Conservation (phyloP, 1,140 invertebrate species). For the Episyrphus balteatus region DNA sequence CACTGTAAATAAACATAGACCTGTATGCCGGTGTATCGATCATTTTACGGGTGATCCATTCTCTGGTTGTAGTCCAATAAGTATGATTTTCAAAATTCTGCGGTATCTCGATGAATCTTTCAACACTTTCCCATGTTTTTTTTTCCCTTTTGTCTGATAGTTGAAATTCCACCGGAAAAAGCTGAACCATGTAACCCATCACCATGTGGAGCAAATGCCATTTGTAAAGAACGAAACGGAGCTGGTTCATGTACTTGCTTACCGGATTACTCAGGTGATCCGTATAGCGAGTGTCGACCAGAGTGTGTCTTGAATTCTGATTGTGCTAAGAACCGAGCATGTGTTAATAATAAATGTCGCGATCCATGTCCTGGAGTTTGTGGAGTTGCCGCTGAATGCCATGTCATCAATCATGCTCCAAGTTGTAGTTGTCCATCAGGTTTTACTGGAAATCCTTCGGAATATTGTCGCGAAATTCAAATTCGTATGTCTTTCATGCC, state of each 20-base stretch:
- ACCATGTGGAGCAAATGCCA: constrained; percentile 67
- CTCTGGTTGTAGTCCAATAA: constrained; percentile 46
- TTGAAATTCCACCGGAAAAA: constrained; percentile 39
- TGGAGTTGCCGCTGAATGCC: constrained; percentile 59
- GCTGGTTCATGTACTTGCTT: constrained; percentile 61
- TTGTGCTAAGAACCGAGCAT: constrained; percentile 54
- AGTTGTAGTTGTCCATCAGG: constrained; percentile 58
- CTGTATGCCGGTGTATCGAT: constrained; percentile 58
- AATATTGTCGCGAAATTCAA: constrained; percentile 43
- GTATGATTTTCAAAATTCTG: constrained; percentile 17
- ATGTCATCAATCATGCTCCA: constrained; percentile 61
- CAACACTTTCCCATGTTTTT: not conserved
- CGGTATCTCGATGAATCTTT: not conserved
- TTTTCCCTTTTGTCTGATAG: constrained; percentile 8
- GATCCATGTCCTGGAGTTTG: constrained; percentile 64
- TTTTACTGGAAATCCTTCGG: constrained; percentile 62
- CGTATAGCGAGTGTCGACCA: constrained; percentile 59
- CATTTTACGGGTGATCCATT: constrained; percentile 69
- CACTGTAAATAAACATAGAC: constrained; percentile 60
- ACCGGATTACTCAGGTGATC: constrained; percentile 61
- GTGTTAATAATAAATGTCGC: constrained; percentile 55
- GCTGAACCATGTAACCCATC: constrained; percentile 56
- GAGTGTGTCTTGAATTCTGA: constrained; percentile 62
- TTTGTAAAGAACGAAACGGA: constrained; percentile 65
- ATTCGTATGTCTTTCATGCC: constrained; percentile 42